Evolutionary conservation across 2,888 invertebrate genomes (phyloP).

Genomic region (Ommatoiulus sabulosus): DNA sequence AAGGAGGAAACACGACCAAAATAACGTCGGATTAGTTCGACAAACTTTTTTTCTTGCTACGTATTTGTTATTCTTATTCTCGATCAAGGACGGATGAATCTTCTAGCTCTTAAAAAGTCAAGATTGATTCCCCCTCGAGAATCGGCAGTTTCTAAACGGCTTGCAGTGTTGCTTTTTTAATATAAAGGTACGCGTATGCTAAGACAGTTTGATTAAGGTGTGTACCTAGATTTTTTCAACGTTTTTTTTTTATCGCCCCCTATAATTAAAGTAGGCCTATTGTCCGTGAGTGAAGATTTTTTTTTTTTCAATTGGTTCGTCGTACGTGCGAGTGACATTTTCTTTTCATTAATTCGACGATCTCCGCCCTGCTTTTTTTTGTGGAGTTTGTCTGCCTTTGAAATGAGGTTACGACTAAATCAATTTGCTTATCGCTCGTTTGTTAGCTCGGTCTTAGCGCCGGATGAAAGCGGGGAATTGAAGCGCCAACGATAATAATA

Average conservation of each 20-base stretch:
- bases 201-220: not conserved
- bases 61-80: too few relatives aligned
- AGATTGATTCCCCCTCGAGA: too few relatives aligned
- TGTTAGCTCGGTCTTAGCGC: not conserved
- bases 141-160: too few relatives aligned
- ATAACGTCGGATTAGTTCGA: too few relatives aligned
- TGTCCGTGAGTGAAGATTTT: not conserved
- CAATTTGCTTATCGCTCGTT: not conserved
- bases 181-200: constrained; percentile 5
- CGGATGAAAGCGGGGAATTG: not conserved
- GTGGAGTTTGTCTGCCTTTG: not conserved
- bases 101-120: too few relatives aligned
- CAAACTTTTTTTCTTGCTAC: too few relatives aligned
- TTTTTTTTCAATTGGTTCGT: not conserved
- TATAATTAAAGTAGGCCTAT: not conserved
- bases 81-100: too few relatives aligned
- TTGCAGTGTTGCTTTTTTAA: not conserved
- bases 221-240: not conserved
- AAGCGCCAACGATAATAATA: not conserved
- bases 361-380: not conserved
- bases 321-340: not conserved
- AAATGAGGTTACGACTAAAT: constrained; percentile 12
- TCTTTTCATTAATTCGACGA: constrained; percentile 17
- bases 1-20: too few relatives aligned
- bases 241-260: not conserved